These are phyloP conservation scores for Hydractinia symbiolongicarpus DNA, from an alignment of 30 jellyfish, hydroid and myxozoan genomes.

Conservation along the genomic window DNA sequence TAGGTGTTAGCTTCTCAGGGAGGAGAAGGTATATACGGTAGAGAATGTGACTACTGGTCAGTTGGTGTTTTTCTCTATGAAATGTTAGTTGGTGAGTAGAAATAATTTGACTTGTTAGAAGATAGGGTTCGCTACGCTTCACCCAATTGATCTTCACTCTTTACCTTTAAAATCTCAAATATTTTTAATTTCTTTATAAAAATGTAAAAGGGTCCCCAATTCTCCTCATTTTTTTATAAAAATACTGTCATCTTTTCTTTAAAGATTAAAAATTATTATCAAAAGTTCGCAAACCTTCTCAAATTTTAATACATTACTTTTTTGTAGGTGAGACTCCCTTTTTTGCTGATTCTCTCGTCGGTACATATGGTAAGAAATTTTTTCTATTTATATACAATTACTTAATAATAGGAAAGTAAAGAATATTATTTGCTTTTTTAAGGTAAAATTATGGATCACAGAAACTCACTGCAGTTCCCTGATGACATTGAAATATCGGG, in stretches of 20 bases:
- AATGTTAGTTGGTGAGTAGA: slow-evolving; percentile 79
- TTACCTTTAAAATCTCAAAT: neutral
- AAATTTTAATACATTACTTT: neutral
- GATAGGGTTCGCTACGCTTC: neutral
- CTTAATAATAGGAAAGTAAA: neutral
- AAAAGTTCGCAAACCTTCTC: no score
- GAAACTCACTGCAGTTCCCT: slow-evolving; percentile 79
- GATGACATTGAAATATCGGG: slow-evolving; percentile 76
- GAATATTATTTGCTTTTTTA: neutral
- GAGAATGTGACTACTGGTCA: slow-evolving; percentile 97
- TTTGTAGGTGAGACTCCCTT: slow-evolving; percentile 94
- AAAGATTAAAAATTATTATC: no score
- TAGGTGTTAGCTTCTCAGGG: slow-evolving; percentile 93
- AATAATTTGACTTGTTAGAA: neutral
- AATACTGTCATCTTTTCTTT: neutral
- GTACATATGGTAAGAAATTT: slow-evolving; percentile 81
- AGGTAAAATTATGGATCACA: slow-evolving; percentile 96
- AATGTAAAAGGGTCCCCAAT: no score
- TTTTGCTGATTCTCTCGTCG: slow-evolving; percentile 92
- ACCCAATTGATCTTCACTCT: neutral
- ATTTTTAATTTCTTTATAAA: no score
- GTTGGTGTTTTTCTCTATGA: slow-evolving; percentile 96
- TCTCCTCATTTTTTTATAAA: neutral
- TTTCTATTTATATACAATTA: neutral
- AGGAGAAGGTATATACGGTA: slow-evolving; percentile 85